Evolutionary conservation across 2,797 vertebrate genomes (phyloP).

Genomic region (Macropodus opercularis): DNA sequence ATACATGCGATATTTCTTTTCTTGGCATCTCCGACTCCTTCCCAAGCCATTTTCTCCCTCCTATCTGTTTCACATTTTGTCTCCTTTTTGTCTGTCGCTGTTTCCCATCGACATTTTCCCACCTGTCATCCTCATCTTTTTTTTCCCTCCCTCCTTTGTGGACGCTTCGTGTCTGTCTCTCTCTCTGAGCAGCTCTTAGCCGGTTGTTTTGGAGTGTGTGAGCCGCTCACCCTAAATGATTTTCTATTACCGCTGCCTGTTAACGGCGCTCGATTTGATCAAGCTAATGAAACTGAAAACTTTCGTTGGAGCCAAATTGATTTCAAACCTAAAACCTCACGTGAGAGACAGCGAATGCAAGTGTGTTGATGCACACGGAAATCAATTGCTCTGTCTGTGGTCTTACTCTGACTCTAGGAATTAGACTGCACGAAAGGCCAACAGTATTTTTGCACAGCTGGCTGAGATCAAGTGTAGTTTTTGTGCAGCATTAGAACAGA

Average conservation of each 20-base stretch:
- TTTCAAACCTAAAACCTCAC: slow-evolving; percentile 76
- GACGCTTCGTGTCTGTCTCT: slow-evolving; percentile 35
- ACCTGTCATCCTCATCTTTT: slow-evolving; percentile 26
- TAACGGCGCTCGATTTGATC: slow-evolving; percentile 81
- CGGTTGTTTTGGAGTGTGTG: slow-evolving; percentile 67
- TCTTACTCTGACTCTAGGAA: slow-evolving; percentile 45
- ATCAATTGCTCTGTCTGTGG: slow-evolving; percentile 60
- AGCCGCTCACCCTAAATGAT: slow-evolving; percentile 74
- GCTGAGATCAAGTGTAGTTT: slow-evolving; percentile 10
- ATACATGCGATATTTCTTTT: slow-evolving; percentile 36
- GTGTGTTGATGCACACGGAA: slow-evolving; percentile 47
- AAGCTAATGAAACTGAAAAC: slow-evolving; percentile 84
- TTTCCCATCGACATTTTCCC: slow-evolving; percentile 37
- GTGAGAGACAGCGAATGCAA: slow-evolving; percentile 1
- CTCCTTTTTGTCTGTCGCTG: not conserved
- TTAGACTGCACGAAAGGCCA: slow-evolving; percentile 1
- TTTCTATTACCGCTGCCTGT: slow-evolving; percentile 80
- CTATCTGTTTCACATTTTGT: slow-evolving; percentile 18
- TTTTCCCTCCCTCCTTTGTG: slow-evolving; percentile 1
- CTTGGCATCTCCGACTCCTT: slow-evolving; percentile 14
- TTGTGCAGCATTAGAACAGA: not conserved
- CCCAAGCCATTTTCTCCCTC: slow-evolving; percentile 1
- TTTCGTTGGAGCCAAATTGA: slow-evolving; percentile 83
- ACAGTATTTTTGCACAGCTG: not conserved
- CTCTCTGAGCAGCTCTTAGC: slow-evolving; percentile 65